Percentiles rank a stretch among this genome's conserved stretches.
Conservation (phyloP, 1,140 invertebrate genomes). For the Tachypleus tridentatus region DNA sequence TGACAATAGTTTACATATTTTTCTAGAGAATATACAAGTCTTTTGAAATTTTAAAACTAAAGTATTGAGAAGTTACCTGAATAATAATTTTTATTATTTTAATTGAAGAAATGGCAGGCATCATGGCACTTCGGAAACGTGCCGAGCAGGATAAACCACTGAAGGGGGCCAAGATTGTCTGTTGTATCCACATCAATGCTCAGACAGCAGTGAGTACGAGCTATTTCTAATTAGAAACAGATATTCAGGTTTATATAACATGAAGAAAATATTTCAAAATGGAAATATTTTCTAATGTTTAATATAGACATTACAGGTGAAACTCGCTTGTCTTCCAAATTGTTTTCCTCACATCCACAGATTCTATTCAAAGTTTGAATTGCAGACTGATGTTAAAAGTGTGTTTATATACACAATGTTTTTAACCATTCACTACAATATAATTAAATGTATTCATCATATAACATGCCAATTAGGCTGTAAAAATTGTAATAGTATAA, state of each 20-base stretch:
- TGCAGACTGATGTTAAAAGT: constrained; percentile 38
- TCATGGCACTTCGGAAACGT: constrained; percentile 81
- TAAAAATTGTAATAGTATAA: no score
- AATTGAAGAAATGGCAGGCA: constrained; percentile 85
- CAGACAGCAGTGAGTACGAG: constrained; percentile 72
- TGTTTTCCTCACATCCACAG: background rate
- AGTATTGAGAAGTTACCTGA: background rate
- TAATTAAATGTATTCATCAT: no score
- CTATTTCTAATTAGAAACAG: constrained; percentile 2
- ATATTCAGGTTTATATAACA: background rate
- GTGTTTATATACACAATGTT: no score
- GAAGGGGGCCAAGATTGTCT: constrained; percentile 90
- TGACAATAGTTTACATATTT: no score
- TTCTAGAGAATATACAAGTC: background rate
- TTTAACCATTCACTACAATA: no score
- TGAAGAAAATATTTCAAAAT: background rate
- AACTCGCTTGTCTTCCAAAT: no score
- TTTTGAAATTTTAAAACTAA: constrained; percentile 1
- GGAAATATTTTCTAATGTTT: constrained; percentile 3
- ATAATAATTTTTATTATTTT: constrained; percentile 5
- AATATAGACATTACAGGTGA: no score
- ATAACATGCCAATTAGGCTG: no score
- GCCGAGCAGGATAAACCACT: constrained; percentile 87
- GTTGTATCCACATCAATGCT: constrained; percentile 95
- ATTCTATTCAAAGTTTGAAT: constrained; percentile 43